A percentile compares a stretch with the other conserved stretches of the same genome.
These are phyloP conservation scores for Scolopax mira DNA, from an alignment of 2,113 vertebrate genomes.

Conservation along the genomic window DNA sequence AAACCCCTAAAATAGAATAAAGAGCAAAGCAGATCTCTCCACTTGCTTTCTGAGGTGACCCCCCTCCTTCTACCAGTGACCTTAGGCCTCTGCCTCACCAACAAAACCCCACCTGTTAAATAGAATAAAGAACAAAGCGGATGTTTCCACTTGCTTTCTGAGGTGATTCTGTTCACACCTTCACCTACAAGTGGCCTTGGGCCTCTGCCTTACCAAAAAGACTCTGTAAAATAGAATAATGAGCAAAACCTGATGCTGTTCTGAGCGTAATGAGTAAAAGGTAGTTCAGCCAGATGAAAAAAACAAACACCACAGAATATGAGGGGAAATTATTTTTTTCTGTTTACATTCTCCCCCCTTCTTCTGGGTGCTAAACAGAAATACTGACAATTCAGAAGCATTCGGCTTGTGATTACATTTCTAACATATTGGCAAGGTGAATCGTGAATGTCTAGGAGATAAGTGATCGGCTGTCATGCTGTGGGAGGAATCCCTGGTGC, in stretches of 20 bases:
- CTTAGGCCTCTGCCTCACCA: background rate
- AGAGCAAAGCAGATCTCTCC: background rate
- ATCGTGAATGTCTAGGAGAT: background rate
- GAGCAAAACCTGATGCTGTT: background rate
- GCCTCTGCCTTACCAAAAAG: background rate
- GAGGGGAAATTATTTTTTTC: too few relatives aligned
- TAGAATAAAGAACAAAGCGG: background rate
- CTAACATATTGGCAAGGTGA: background rate
- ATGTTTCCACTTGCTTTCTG: background rate
- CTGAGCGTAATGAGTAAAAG: background rate
- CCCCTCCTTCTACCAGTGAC: background rate
- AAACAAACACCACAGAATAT: too few relatives aligned
- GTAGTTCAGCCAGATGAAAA: background rate
- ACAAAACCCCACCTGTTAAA: background rate
- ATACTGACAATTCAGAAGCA: background rate
- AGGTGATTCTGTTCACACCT: background rate
- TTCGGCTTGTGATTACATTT: fast-evolving
- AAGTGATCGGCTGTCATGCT: fast-evolving
- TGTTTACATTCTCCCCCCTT: fast-evolving
- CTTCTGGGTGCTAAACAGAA: background rate
- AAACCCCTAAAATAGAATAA: background rate
- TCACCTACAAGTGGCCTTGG: background rate
- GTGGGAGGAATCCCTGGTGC: background rate
- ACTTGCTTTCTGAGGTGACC: background rate
- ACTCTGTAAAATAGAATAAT: background rate